These are phyloP conservation scores for Drosophila pseudoananassae DNA, from an alignment of 1,140 invertebrate species.

Conservation along the genomic window DNA sequence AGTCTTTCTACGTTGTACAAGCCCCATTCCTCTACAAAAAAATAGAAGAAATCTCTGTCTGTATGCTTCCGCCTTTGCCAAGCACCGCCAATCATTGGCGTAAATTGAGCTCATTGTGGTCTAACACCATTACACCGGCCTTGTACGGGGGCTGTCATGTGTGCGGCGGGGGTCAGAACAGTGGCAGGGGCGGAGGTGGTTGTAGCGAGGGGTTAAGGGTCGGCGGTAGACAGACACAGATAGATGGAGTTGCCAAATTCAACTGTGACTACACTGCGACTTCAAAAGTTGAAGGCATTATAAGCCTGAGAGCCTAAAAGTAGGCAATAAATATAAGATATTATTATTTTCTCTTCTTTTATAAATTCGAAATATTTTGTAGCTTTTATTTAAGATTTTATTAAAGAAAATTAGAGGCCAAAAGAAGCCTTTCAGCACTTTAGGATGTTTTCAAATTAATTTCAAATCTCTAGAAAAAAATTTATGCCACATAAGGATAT, in stretches of 20 bases:
- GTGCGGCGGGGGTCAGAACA: neutral
- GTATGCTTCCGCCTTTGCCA: conserved; percentile 34
- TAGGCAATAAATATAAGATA: neutral
- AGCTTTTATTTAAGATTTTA: neutral
- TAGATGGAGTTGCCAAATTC: conserved; percentile 48
- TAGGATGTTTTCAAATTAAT: too few relatives aligned
- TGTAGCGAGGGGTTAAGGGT: neutral
- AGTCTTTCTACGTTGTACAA: too few relatives aligned
- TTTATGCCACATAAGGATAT: too few relatives aligned
- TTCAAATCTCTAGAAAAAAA: too few relatives aligned
- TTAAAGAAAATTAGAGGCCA: too few relatives aligned
- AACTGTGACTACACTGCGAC: conserved; percentile 11
- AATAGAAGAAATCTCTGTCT: conserved; percentile 1
- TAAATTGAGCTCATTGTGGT: conserved; percentile 82
- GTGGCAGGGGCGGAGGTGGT: conserved; percentile 2
- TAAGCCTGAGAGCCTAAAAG: too few relatives aligned
- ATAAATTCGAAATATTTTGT: neutral
- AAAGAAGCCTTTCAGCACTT: too few relatives aligned
- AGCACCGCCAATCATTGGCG: conserved; percentile 79
- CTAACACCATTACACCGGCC: conserved; percentile 69
- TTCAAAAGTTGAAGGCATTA: too few relatives aligned
- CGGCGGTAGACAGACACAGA: conserved; percentile 31
- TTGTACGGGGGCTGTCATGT: conserved; percentile 10
- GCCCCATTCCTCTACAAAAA: neutral
- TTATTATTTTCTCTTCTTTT: neutral